Conservation (phyloP, 2,113 vertebrate genomes). For the Vimba vimba region DNA sequence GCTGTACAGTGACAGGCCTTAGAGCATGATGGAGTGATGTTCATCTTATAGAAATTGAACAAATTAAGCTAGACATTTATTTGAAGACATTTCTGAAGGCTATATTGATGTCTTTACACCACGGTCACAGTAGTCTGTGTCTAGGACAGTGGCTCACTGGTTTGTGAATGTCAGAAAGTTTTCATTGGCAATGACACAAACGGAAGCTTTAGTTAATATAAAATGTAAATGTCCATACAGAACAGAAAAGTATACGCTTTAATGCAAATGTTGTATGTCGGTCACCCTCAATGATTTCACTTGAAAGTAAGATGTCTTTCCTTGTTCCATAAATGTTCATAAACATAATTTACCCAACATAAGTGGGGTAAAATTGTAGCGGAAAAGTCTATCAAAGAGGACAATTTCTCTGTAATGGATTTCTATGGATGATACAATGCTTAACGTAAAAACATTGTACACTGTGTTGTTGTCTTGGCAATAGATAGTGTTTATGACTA, state of each 20-base stretch:
- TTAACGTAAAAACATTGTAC: too few relatives aligned
- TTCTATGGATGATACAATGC: too few relatives aligned
- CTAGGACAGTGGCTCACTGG: neutral
- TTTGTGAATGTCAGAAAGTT: slow-evolving; percentile 30
- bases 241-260: neutral
- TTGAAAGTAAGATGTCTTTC: neutral
- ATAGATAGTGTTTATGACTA: too few relatives aligned
- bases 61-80: slow-evolving; percentile 18
- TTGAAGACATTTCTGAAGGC: slow-evolving; percentile 7
- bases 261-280: neutral
- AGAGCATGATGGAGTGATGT: slow-evolving; percentile 41
- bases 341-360: neutral
- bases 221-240: neutral
- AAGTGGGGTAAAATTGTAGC: too few relatives aligned
- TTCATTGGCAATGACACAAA: neutral
- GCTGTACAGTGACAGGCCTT: slow-evolving; percentile 22
- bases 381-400: too few relatives aligned
- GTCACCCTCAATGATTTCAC: neutral
- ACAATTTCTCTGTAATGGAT: neutral
- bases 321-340: neutral
- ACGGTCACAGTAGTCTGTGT: neutral
- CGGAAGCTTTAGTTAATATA: neutral
- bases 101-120: slow-evolving; percentile 37
- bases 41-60: slow-evolving; percentile 26
- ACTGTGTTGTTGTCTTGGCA: too few relatives aligned